Conservation (phyloP, 2,797 vertebrate genomes). For the Poecile montanus region DNA sequence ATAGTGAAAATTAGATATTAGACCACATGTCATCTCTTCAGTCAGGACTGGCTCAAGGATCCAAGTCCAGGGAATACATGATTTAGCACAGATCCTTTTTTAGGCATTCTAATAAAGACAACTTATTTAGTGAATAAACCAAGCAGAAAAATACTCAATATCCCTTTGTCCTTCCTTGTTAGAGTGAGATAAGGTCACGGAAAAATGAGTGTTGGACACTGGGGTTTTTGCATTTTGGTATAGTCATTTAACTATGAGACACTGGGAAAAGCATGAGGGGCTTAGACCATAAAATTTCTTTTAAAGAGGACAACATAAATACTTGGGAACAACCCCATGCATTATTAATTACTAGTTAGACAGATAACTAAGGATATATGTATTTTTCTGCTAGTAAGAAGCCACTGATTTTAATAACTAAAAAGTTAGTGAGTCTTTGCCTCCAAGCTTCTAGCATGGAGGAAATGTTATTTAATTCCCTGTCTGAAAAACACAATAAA, state of each 20-base stretch:
- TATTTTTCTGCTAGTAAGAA: neutral
- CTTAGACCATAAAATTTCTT: neutral
- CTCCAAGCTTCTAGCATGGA: neutral
- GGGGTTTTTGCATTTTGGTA: neutral
- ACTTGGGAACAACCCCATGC: neutral
- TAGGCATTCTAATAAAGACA: slow-evolving; percentile 3
- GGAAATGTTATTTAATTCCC: slow-evolving; percentile 1
- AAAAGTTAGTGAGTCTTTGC: neutral
- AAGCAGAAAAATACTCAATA: neutral
- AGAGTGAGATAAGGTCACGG: neutral
- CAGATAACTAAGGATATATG: neutral
- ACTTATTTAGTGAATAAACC: neutral
- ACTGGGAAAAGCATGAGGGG: neutral
- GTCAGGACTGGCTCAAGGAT: neutral
- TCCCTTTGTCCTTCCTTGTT: neutral
- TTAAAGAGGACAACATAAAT: neutral
- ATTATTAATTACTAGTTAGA: neutral
- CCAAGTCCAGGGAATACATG: neutral
- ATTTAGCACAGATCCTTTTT: neutral
- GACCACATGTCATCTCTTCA: slow-evolving; percentile 9
- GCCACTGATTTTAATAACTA: neutral
- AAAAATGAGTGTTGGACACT: neutral
- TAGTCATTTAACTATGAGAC: neutral
- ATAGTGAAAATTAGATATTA: slow-evolving; percentile 34
- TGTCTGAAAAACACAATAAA: slow-evolving; percentile 46